These are phyloP conservation scores for Eptatretus burgeri DNA, from an alignment of 2,113 vertebrate genomes.

Conservation along the genomic window DNA sequence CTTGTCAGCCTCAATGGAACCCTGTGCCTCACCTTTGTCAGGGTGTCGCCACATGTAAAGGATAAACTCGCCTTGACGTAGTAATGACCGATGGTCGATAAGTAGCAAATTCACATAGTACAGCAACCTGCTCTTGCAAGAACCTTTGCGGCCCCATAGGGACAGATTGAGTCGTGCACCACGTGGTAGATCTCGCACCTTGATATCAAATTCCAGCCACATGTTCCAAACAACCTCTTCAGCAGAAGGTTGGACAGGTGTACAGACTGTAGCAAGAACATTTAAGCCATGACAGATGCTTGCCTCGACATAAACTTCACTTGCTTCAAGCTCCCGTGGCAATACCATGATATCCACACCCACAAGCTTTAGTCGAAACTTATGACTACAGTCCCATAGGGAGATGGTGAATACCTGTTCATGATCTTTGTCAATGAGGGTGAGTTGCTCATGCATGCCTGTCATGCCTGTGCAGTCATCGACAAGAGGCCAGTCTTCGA, in stretches of 20 bases:
- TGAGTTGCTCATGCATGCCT: conserved; percentile 21
- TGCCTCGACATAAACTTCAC: conserved; percentile 17
- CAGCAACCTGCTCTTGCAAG: conserved; percentile 17
- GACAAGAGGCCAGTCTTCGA: conserved; percentile 20
- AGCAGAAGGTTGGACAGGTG: conserved; percentile 15
- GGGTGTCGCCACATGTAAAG: conserved; percentile 27
- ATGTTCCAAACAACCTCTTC: conserved; percentile 31
- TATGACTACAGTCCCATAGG: conserved; percentile 25
- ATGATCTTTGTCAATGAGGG: conserved; percentile 18
- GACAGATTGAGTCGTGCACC: conserved; percentile 24
- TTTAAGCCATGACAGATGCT: conserved; percentile 22
- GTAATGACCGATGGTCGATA: conserved; percentile 27
- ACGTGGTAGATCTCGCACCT: conserved; percentile 21
- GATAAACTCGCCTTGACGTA: conserved; percentile 21
- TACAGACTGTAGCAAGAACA: conserved; percentile 18
- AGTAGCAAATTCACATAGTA: conserved; percentile 29
- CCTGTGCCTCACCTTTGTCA: conserved; percentile 16
- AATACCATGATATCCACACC: conserved; percentile 23
- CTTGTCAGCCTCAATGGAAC: conserved; percentile 24
- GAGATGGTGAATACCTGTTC: conserved; percentile 27
- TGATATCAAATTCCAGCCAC: conserved; percentile 26
- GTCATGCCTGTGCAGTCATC: conserved; percentile 22
- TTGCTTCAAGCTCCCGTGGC: conserved; percentile 15
- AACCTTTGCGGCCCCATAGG: conserved; percentile 13
- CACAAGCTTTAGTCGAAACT: conserved; percentile 24